Base-by-base conservation (phyloP, 2,888 invertebrate genomes). In the Cataglyphis cursor region DNA sequence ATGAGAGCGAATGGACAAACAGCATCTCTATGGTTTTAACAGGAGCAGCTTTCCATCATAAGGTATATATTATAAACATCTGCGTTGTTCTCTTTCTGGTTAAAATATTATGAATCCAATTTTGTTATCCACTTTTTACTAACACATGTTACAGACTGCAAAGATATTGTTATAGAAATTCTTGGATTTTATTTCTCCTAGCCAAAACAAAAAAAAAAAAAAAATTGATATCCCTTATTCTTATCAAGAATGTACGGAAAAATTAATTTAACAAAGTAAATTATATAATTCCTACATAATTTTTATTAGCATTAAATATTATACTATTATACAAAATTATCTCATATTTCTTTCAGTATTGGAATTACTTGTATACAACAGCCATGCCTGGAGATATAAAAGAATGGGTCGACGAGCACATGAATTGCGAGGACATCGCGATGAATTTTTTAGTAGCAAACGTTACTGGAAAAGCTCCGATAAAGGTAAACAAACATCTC, bases 351-450 rank as follows among this genome's bases (percentile, higher is more conserved):
- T 87, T 89, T 82, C 35, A 96, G 96, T 98, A 97, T 94, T 99
- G 99, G 98, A 98, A 98, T 93, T 98, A 98, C 95, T 97, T 99
- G 95, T 99, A 99, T 95, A 98, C 99, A 28, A 97, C 97, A 91
- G 96, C 97, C 62, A 97, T 99, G 97, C 98, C 99, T 0, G 96
- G 96, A 0, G 97, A 97, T 91, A 97, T 99, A 62, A 97, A 97
- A 84, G 96, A 97, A 78, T 99, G 98, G 98, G 99, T 99, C 0
- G 99, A 99, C 94, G 97, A 98, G 21, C 97, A 98, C 93, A 99
- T 99, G 98, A 99, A 99, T 95, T 99, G 99, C 94, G 99, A 99
- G 95, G 99, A 99, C 94, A 99, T 99, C 90, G 99, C 99, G 0
- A 99, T 99, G 98, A 99, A 99, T 95, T 99, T 99, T 95, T 96